A percentile compares a stretch with the other conserved stretches of the same genome.
Evolutionary conservation across 35 echinoderm and acorn worm genomes (phyloP).

Genomic region (Heliocidaris tuberculata): DNA sequence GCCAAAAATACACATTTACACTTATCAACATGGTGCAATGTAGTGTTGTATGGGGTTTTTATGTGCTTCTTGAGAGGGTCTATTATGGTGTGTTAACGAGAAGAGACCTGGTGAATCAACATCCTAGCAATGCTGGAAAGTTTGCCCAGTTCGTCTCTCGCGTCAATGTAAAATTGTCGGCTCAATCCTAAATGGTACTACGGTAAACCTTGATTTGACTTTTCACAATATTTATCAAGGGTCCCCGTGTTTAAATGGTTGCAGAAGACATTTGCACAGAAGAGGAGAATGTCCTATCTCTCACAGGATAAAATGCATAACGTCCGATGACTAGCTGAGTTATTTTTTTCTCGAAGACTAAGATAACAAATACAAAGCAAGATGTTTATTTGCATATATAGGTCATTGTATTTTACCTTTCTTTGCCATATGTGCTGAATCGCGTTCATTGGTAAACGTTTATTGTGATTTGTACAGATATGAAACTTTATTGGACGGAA

Average conservation of each 20-base stretch:
- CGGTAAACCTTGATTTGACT: background rate
- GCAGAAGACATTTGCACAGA: background rate
- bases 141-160: background rate
- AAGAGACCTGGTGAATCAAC: background rate
- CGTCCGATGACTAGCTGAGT: too few relatives aligned
- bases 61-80: background rate
- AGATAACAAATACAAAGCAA: too few relatives aligned
- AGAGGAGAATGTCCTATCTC: too few relatives aligned
- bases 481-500: background rate
- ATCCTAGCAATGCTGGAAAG: background rate
- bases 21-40: background rate
- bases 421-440: background rate
- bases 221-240: background rate
- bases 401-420: background rate
- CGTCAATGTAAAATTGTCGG: background rate
- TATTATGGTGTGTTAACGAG: background rate
- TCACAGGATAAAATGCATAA: too few relatives aligned
- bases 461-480: background rate
- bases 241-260: background rate
- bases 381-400: too few relatives aligned
- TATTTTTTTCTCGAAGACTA: too few relatives aligned
- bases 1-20: background rate
- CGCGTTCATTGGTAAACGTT: background rate
- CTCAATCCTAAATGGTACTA: background rate
- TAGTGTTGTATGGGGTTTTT: background rate